Percentiles rank a stretch among this genome's conserved stretches.
These are phyloP conservation scores for Xerus rutilus DNA, from an alignment of 2,797 vertebrate genomes.

Conservation along the genomic window DNA sequence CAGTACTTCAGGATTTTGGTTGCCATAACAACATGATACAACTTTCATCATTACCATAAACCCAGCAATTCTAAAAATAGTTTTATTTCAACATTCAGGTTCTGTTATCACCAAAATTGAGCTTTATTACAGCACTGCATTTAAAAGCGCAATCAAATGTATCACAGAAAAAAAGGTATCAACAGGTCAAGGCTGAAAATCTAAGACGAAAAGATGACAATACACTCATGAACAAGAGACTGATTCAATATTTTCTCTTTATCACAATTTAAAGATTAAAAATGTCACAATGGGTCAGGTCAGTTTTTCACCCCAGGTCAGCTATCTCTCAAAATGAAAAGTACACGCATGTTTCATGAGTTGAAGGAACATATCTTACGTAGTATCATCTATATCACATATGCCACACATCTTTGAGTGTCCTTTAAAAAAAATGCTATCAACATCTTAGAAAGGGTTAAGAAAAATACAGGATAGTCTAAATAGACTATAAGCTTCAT, in stretches of 20 bases:
- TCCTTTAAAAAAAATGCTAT: not conserved
- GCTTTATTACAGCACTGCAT: slow-evolving; percentile 69
- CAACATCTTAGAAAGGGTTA: not conserved
- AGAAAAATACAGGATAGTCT: not conserved
- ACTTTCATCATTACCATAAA: slow-evolving; percentile 85
- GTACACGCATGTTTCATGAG: not conserved
- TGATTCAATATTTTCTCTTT: slow-evolving; percentile 27
- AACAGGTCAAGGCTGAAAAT: slow-evolving; percentile 1
- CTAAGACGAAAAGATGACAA: not conserved
- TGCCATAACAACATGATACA: slow-evolving; percentile 87
- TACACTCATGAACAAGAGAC: not conserved
- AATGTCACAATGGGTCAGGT: not conserved
- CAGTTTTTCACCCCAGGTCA: not conserved
- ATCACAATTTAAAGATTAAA: slow-evolving; percentile 11
- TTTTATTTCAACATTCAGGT: slow-evolving; percentile 70
- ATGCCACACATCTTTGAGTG: not conserved
- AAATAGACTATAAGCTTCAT: not conserved
- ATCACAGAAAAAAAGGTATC: not conserved
- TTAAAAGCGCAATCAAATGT: slow-evolving; percentile 39
- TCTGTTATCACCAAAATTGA: slow-evolving; percentile 79
- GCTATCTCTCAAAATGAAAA: slow-evolving; percentile 20
- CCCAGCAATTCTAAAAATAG: slow-evolving; percentile 84
- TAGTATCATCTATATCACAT: not conserved
- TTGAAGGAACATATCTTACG: not conserved
- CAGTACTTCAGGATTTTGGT: slow-evolving; percentile 84